Evolutionary conservation across 2,113 vertebrate genomes (phyloP).

Genomic region (Neotragus pygmaeus): DNA sequence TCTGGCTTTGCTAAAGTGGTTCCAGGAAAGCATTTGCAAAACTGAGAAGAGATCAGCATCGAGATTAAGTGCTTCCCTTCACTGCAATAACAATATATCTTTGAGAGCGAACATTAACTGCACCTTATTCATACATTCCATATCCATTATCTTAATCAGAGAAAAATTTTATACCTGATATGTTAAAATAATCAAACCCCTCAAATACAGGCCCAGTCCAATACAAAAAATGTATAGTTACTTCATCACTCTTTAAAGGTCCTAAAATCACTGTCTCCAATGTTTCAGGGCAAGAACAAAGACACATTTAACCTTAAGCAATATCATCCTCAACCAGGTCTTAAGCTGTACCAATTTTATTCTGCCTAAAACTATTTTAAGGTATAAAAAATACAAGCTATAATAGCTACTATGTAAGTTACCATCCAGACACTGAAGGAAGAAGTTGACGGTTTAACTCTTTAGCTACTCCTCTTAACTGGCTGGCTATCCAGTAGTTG

Average conservation of each 20-base stretch:
- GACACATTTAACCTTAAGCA: neutral
- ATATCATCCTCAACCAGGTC: neutral
- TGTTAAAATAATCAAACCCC: constrained; percentile 22
- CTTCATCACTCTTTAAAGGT: neutral
- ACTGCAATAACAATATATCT: constrained; percentile 28
- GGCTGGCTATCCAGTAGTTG: neutral
- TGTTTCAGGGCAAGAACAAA: constrained; percentile 8
- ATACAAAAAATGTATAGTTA: neutral
- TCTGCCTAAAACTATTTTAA: constrained; percentile 22
- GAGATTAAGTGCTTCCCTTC: constrained; percentile 49
- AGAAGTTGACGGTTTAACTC: neutral
- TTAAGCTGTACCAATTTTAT: neutral
- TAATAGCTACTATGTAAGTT: neutral
- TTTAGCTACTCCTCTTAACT: neutral
- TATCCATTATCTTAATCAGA: constrained; percentile 33
- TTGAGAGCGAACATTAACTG: constrained; percentile 47
- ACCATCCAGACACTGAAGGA: neutral
- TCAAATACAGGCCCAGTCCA: constrained; percentile 13
- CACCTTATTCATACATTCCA: constrained; percentile 32
- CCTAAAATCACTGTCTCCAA: neutral
- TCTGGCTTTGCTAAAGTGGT: neutral
- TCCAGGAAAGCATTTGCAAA: constrained; percentile 52
- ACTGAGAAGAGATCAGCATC: constrained; percentile 48
- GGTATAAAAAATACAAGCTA: neutral
- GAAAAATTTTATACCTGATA: constrained; percentile 38